These are phyloP conservation scores for Takifugu flavidus DNA, from an alignment of 2,113 vertebrate species.

Conservation along the genomic window DNA sequence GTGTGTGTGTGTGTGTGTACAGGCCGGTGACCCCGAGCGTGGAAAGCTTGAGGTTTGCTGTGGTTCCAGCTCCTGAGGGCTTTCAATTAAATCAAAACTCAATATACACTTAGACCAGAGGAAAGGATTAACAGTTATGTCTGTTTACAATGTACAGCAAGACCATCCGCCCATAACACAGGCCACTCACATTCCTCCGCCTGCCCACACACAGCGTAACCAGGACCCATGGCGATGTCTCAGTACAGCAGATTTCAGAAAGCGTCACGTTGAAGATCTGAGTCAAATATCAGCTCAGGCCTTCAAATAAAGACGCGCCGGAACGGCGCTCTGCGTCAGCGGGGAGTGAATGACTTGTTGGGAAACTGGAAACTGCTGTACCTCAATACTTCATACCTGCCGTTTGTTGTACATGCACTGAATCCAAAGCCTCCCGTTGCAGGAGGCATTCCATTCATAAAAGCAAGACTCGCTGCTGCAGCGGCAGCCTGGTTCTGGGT, in stretches of 20 bases:
- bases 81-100: slow-evolving; percentile 57
- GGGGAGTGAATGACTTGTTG: not conserved
- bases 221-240: slow-evolving; percentile 18
- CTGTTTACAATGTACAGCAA: slow-evolving; percentile 66
- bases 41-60: slow-evolving; percentile 25
- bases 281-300: not conserved
- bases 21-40: slow-evolving; percentile 26
- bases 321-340: not conserved
- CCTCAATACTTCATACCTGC: not conserved
- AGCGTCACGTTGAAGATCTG: not conserved
- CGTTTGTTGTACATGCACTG: slow-evolving; percentile 3
- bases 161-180: slow-evolving; percentile 53
- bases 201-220: slow-evolving; percentile 58
- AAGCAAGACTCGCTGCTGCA: slow-evolving; percentile 29
- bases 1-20: slow-evolving; percentile 28
- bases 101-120: slow-evolving; percentile 51
- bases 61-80: slow-evolving; percentile 22
- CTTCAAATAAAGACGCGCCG: not conserved
- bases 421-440: slow-evolving; percentile 11
- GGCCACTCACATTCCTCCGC: slow-evolving; percentile 51
- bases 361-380: not conserved
- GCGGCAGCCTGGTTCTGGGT: slow-evolving; percentile 51
- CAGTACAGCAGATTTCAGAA: not conserved
- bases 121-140: slow-evolving; percentile 57
- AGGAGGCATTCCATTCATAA: slow-evolving; percentile 58